Evolutionary conservation across 2,113 vertebrate genomes (phyloP), one percentile per base, ranked within the genome.

Genomic region (Hystrix cristata): DNA sequence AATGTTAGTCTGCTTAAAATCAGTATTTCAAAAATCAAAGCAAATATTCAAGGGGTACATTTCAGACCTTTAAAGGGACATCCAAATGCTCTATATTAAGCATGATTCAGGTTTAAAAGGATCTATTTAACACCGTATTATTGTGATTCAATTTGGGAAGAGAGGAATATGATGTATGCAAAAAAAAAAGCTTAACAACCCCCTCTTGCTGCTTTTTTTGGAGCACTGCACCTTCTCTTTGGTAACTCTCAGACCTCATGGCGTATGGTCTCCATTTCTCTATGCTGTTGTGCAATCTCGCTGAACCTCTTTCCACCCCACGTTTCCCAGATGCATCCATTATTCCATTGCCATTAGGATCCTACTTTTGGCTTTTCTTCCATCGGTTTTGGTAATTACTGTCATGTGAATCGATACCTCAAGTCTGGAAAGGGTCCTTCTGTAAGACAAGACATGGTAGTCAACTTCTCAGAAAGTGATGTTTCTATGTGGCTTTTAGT

Each of bases 301-400:
- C 95, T 57, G 78, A 88, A 95, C 97, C 97, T 92, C 97, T 98
- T 97, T 98, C 97, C 98, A 96, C 95, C 98, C 98, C 95, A 53
- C 3, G 80, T 91, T 97, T 97, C 98, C 95, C 96, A 95, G 94
- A 93, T 97, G 96, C 89, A 91, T 95, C 95, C 88, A 91, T 96
- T 91, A 91, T 96, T 91, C 95, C 98, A 31, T 96, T 97, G 97
- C 98, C 21, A 27, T 95, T 78, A 94, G 51, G 85, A 97, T 97
- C 96, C 93, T 76, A 46, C 93, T 96, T 98, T 96, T 98, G 98
- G 97, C 98, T 97, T 51, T 62, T 90, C 96, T 97, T 96, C 98
- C 98, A 97, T 98, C 98, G 98, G 96, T 98, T 98, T 98, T 85
- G 95, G 91, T 98, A 98, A 98, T 98, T 98, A 97, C 94, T 98